Base-by-base conservation (phyloP, 2,113 vertebrate species). In the Chroicocephalus ridibundus region DNA sequence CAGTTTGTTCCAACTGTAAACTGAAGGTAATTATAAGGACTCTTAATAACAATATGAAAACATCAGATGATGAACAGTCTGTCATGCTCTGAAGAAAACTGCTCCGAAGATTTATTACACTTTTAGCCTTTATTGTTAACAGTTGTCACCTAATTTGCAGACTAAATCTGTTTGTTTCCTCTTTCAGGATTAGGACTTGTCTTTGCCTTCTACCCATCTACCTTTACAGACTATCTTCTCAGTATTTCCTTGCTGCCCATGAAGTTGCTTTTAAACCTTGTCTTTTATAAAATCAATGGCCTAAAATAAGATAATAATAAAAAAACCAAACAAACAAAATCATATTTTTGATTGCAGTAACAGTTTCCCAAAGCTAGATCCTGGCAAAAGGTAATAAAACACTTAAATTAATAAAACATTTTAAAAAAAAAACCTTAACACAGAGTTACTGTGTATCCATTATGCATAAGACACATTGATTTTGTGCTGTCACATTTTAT, bases 401-500 rank as follows among this genome's bases (percentile, higher is more conserved):
- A 34, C 18, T 57, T 82, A 36, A 65, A 66, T 82, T 69, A 76
- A 65, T 77, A 61, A 71, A 71, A 13, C 15, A 52, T 7, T n/a
- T 84, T 3, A 26, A 7, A 71, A 76, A 76, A 16, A 46, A 18
- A 1, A 1, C 17, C 20, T 49, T 87, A 76, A n/a, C 31, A 51
- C 21, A 55, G 10, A 80, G 42, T 58, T 69, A 75, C 34, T 86
- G 17, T 46, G 68, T 94, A 80, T 95, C 84, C 84, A 85, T 97
- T 96, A 85, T 70, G 29, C 49, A 72, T 58, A 49, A 68, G 54
- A 93, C 36, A 79, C 64, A 57, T 88, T 93, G 95, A 96, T 97
- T 97, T 91, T 96, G 36, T 1, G 11, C 89, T 96, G 89, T 96
- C 90, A 94, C 26, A 82, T 95, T 54, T 92, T 93, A 83, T 90